Conservation (phyloP, 2,113 vertebrate genomes). For the Semnornis frantzii region DNA sequence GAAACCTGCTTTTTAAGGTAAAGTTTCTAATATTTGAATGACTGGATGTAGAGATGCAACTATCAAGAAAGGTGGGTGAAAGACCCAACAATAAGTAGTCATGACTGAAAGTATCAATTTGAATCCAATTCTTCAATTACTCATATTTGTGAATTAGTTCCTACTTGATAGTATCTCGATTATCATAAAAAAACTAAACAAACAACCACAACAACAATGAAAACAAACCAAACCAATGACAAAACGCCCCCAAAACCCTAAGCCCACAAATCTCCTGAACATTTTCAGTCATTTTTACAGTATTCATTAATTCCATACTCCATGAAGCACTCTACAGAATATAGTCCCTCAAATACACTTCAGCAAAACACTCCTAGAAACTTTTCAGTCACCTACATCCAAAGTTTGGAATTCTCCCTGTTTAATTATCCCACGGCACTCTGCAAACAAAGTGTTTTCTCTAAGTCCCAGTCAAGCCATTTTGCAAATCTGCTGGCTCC, state of each 20-base stretch:
- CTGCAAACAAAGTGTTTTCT: constrained; percentile 17
- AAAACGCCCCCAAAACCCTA: background rate
- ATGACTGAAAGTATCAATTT: background rate
- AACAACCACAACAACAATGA: too few species aligned
- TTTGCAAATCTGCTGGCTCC: constrained; percentile 60
- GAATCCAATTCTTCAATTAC: background rate
- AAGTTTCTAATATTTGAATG: background rate
- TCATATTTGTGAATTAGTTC: background rate
- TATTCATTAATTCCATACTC: background rate
- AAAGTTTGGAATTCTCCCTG: background rate
- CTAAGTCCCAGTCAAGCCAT: constrained; percentile 23
- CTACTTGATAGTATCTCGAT: background rate
- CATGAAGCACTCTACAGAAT: background rate
- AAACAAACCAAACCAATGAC: too few species aligned
- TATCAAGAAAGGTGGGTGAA: background rate
- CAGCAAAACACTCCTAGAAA: background rate
- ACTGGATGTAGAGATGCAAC: rapidly evolving
- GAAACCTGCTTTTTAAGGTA: background rate
- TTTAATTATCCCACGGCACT: background rate
- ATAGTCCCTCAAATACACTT: background rate
- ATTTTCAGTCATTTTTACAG: background rate
- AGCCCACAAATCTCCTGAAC: background rate
- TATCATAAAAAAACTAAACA: background rate
- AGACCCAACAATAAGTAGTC: background rate
- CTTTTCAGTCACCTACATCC: background rate